Evolutionary conservation across 2,797 vertebrate species (phyloP).

Genomic region (Crocodylus rhombifer): DNA sequence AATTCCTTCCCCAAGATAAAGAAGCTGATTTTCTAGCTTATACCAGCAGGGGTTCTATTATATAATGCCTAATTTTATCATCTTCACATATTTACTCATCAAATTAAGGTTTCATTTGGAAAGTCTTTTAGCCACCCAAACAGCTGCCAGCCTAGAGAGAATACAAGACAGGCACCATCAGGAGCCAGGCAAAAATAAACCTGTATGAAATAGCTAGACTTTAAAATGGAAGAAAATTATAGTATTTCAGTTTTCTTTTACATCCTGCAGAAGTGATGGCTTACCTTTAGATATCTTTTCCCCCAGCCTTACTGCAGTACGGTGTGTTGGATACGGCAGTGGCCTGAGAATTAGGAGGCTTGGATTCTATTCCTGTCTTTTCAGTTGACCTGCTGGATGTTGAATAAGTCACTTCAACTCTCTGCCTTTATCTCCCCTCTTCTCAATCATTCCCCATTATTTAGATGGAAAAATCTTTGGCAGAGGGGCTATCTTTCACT

Average conservation of each 20-base stretch:
- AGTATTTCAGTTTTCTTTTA: not conserved
- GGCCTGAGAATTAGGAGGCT: not conserved
- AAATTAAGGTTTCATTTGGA: not conserved
- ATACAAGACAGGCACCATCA: not conserved
- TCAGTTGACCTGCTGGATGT: not conserved
- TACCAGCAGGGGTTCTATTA: not conserved
- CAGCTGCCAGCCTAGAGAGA: not conserved
- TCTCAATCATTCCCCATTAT: not conserved
- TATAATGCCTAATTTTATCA: not conserved
- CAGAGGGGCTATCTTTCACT: conserved; percentile 40
- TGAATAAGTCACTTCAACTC: not conserved
- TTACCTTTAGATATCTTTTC: not conserved
- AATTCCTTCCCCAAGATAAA: not conserved
- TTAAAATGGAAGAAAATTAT: not conserved
- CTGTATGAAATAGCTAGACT: not conserved
- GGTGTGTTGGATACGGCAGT: not conserved
- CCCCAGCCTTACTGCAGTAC: not conserved
- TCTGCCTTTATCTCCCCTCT: not conserved
- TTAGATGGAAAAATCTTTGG: conserved; percentile 6
- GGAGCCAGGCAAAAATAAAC: not conserved
- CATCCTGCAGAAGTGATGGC: not conserved
- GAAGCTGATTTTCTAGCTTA: not conserved
- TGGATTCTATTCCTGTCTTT: not conserved
- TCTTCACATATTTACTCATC: not conserved
- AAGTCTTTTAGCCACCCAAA: not conserved